These are phyloP conservation scores for Noctuana brunneofusca DNA, from an alignment of 2,888 invertebrate species.

Conservation along the genomic window DNA sequence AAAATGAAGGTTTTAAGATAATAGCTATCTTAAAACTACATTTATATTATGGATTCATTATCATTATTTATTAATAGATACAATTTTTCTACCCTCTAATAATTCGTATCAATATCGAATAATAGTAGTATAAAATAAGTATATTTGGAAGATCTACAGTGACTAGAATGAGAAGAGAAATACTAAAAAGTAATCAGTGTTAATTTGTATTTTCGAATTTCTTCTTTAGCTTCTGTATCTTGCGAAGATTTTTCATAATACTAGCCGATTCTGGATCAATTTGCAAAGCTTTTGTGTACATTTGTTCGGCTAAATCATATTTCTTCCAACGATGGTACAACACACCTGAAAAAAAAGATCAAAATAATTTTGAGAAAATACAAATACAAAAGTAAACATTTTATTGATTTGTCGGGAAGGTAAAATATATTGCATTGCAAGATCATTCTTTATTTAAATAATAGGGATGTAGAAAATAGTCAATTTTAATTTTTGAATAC, in stretches of 20 bases:
- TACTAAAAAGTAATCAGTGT: not conserved
- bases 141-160: constrained; percentile 8
- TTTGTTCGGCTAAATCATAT: constrained; percentile 86
- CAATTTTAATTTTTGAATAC: no score
- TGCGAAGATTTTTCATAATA: constrained; percentile 86
- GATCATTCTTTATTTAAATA: no score
- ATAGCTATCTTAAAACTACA: no score
- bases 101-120: constrained; percentile 20
- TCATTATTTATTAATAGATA: not conserved
- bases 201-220: constrained; percentile 4
- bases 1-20: no score
- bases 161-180: constrained; percentile 14
- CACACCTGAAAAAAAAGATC: constrained; percentile 84
- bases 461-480: no score
- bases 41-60: no score
- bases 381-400: not conserved
- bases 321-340: constrained; percentile 97
- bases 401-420: no score
- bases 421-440: no score
- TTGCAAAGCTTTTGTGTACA: constrained; percentile 89
- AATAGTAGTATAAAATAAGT: constrained; percentile 4
- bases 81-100: not conserved
- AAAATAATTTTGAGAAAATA: not conserved
- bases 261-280: constrained; percentile 87
- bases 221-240: constrained; percentile 40